Conservation (phyloP, 2,797 vertebrate genomes). For the Sebastes matsubarae region DNA sequence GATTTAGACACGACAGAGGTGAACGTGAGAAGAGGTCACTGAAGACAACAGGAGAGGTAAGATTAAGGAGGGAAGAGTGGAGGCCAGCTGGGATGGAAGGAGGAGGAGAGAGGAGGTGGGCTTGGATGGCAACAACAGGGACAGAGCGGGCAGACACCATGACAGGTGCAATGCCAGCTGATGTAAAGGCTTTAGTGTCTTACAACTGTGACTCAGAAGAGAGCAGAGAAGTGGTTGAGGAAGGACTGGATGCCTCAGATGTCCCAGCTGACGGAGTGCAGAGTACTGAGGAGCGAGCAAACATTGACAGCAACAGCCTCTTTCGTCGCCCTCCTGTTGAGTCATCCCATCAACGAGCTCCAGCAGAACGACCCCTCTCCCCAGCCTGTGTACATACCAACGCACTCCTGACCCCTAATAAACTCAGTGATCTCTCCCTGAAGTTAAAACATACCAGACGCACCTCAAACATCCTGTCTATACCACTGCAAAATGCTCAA, state of each 20-base stretch:
- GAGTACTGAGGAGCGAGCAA: constrained; percentile 54
- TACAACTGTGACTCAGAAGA: constrained; percentile 34
- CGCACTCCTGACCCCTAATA: neutral
- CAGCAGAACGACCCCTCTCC: constrained; percentile 82
- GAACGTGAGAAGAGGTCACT: neutral
- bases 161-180: neutral
- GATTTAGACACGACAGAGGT: neutral
- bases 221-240: neutral
- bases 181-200: neutral
- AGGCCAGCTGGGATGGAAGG: neutral
- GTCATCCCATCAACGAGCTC: constrained; percentile 35
- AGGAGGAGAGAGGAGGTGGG: constrained; percentile 22
- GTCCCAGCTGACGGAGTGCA: constrained; percentile 40
- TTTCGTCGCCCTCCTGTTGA: constrained; percentile 4
- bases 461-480: neutral
- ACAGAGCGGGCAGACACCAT: neutral
- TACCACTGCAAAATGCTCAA: constrained; percentile 12
- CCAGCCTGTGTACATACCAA: constrained; percentile 40
- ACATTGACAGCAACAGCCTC: constrained; percentile 21
- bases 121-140: constrained; percentile 28
- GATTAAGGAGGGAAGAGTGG: neutral
- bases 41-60: neutral
- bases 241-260: neutral
- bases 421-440: constrained; percentile 21
- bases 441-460: constrained; percentile 54